Evolutionary conservation across 2,888 invertebrate genomes (phyloP).

Genomic region (Philereme vetulata): DNA sequence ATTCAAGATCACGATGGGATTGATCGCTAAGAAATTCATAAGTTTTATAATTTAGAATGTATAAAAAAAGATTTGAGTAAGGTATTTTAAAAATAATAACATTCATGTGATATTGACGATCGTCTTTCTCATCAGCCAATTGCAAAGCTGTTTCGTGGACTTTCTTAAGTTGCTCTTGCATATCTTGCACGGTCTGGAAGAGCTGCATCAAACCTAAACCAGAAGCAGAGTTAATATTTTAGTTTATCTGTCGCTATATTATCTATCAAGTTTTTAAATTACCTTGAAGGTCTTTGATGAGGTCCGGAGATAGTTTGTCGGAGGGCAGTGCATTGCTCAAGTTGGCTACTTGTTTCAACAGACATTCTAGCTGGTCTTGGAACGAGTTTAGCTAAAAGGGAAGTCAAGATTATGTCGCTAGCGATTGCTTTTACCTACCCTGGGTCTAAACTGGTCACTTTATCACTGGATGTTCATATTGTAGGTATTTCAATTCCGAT

Average conservation of each 20-base stretch:
- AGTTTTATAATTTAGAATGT: background rate
- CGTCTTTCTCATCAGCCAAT: constrained; percentile 82
- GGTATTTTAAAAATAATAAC: constrained; percentile 58
- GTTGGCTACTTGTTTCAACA: constrained; percentile 64
- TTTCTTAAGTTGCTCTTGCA: constrained; percentile 66
- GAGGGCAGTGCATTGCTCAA: constrained; percentile 42
- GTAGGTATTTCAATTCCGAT: too few relatives aligned
- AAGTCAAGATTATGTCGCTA: background rate
- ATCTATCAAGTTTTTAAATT: constrained; percentile 4
- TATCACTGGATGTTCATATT: too few relatives aligned
- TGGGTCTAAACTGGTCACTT: too few relatives aligned
- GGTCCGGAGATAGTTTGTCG: constrained; percentile 60
- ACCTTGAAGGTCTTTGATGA: constrained; percentile 71
- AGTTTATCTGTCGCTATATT: background rate
- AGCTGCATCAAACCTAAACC: constrained; percentile 65
- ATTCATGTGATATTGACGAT: constrained; percentile 79
- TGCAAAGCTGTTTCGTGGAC: constrained; percentile 72
- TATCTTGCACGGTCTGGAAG: constrained; percentile 70
- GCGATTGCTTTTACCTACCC: background rate
- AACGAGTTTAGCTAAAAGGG: constrained; percentile 66
- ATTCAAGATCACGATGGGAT: too few relatives aligned
- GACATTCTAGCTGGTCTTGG: constrained; percentile 74
- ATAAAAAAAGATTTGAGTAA: background rate
- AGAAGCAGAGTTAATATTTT: constrained; percentile 3
- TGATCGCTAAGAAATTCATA: background rate